phyloP scores from a whole-genome alignment of 2,888 invertebrate species.

The Lottia scabra region DNA sequence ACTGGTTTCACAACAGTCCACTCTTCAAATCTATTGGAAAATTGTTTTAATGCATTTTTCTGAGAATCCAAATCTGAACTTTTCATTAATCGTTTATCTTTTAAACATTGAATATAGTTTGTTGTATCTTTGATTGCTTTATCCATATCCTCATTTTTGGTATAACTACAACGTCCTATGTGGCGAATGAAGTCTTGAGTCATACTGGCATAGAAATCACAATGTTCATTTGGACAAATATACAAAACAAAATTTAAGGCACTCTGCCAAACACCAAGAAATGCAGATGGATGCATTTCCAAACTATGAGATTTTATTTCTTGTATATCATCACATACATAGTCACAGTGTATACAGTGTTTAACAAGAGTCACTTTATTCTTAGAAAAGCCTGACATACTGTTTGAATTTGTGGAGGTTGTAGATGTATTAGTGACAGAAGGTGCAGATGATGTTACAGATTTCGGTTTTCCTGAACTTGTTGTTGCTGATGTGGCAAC shows the following conservation, averaged over 20 bases:
- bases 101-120: background rate
- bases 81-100: background rate
- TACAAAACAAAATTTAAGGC: background rate
- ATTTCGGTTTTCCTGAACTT: no score
- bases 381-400: no score
- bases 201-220: background rate
- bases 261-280: background rate
- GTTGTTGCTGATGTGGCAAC: no score
- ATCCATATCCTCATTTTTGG: background rate
- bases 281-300: background rate
- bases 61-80: background rate
- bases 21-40: background rate
- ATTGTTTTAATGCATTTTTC: background rate
- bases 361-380: no score
- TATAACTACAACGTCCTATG: background rate
- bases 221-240: background rate
- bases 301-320: background rate
- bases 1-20: background rate
- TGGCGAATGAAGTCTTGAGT: background rate
- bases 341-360: background rate
- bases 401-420: no score
- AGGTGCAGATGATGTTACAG: no score
- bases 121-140: background rate
- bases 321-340: background rate
- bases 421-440: no score